A percentile compares a stretch with the other conserved stretches of the same genome.
These are phyloP conservation scores for Eurystomus gularis DNA, from an alignment of 2,113 vertebrate species.

Conservation along the genomic window DNA sequence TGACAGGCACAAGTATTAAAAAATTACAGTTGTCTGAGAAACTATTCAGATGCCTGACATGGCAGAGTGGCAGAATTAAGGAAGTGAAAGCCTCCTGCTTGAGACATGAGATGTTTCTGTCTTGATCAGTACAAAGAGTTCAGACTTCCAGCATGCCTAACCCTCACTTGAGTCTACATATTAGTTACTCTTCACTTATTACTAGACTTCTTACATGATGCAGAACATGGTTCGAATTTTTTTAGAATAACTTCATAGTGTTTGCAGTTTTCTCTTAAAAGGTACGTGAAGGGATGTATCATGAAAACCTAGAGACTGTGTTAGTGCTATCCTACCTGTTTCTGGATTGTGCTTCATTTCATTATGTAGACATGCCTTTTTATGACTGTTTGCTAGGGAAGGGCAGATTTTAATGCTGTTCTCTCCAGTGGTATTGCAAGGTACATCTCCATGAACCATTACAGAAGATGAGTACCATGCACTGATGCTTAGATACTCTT, in stretches of 20 bases:
- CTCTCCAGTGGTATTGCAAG: neutral
- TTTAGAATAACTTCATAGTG: neutral
- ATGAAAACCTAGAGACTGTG: neutral
- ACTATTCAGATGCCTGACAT: neutral
- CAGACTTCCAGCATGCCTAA: neutral
- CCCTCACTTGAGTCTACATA: neutral
- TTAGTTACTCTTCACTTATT: neutral
- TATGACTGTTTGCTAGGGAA: neutral
- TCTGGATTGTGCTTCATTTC: neutral
- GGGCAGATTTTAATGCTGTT: neutral
- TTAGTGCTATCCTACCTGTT: neutral
- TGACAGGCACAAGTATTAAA: neutral
- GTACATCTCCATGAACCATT: neutral
- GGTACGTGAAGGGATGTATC: neutral
- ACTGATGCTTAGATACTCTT: neutral
- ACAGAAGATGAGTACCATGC: neutral
- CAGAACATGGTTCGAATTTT: neutral
- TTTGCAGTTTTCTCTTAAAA: neutral
- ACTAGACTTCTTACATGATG: neutral
- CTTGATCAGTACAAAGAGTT: neutral
- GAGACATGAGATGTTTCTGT: neutral
- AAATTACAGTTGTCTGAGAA: neutral
- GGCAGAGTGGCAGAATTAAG: neutral
- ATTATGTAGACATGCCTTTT: neutral
- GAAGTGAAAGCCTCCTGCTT: neutral